Base-by-base conservation (phyloP, 2,888 invertebrate genomes). In the Drosophila hamatofila region DNA sequence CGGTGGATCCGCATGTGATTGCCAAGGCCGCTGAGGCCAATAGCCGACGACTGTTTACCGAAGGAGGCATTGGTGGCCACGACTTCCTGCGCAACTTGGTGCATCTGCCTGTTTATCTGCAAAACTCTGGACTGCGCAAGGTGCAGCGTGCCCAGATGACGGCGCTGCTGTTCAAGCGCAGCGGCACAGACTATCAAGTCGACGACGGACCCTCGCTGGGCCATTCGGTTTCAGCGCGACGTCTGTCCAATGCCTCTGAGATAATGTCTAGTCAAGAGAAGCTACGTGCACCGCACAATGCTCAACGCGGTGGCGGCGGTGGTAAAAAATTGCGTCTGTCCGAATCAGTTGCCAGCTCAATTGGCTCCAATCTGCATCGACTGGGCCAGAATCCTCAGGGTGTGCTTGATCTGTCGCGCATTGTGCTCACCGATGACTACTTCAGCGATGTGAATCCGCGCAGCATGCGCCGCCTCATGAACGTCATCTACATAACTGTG, bases 371-470 rank as follows among this genome's bases (percentile, higher is more conserved):
- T 91, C 93, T 97, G 71, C 96, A 97, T 93, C 94, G 96, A 62
- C 93, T 95, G 55, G 95, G 96, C 1, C 96, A 96, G 48, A 96
- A 96, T 57, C 96, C 96, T 64, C 93, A 92, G 57, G 92, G 92
- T 8, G 91, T 91, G 30, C 88, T 92, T 88, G 95, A 93, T 67
- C 78, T 95, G 30, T 94, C 97, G 46, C 96, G 97, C 83, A 97
- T 98, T 94, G 94, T 99, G 78, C 94, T 98, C 23, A 98, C 98
- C 1, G 99, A 99, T 91, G 99, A 99, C 93, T 99, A 99, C 94
- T 99, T 99, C 93, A 98, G 98, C 88, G 99, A 99, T 93, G 98
- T 99, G 75, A 99, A 99, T 94, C 99, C 99, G 0, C 94, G 98
- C 52, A 98, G 98, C 88, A 98, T 99, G 98, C 94, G 98, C 72